Conservation (phyloP, 1,140 invertebrate genomes). For the Batillaria attramentaria region DNA sequence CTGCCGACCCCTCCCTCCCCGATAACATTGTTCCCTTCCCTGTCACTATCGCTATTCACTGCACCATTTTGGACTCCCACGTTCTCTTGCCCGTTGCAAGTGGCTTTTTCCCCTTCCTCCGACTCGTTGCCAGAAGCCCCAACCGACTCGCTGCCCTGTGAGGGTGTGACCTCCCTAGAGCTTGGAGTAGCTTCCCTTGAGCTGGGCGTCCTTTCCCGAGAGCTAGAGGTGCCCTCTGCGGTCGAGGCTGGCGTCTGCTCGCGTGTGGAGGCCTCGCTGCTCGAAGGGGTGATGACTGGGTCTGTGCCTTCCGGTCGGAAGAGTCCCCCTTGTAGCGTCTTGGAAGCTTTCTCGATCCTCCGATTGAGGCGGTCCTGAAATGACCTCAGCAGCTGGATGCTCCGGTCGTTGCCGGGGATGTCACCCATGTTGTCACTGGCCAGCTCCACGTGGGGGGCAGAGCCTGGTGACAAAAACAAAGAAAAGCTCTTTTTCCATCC, state of each 20-base stretch:
- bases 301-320: conserved; percentile 22
- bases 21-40: background rate
- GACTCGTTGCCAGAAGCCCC: background rate
- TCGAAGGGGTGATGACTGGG: background rate
- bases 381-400: conserved; percentile 27
- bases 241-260: conserved; percentile 14
- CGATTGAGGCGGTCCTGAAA: conserved; percentile 32
- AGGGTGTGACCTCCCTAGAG: conserved; percentile 18
- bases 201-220: conserved; percentile 3
- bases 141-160: conserved; percentile 10
- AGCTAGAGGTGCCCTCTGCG: background rate
- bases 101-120: conserved; percentile 4
- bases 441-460: conserved; percentile 24
- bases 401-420: conserved; percentile 8
- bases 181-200: conserved; percentile 4
- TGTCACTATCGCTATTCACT: background rate
- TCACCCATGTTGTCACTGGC: conserved; percentile 6
- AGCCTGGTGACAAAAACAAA: background rate
- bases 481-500: background rate
- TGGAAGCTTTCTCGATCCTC: conserved; percentile 28
- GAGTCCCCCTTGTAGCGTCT: conserved; percentile 22
- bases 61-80: background rate
- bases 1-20: too few relatives aligned
- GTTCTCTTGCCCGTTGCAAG: background rate
- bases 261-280: conserved; percentile 12